Percentiles rank a stretch among this genome's conserved stretches.
Evolutionary conservation across 1,140 invertebrate species (phyloP).

Genomic region (Capitella teleta): DNA sequence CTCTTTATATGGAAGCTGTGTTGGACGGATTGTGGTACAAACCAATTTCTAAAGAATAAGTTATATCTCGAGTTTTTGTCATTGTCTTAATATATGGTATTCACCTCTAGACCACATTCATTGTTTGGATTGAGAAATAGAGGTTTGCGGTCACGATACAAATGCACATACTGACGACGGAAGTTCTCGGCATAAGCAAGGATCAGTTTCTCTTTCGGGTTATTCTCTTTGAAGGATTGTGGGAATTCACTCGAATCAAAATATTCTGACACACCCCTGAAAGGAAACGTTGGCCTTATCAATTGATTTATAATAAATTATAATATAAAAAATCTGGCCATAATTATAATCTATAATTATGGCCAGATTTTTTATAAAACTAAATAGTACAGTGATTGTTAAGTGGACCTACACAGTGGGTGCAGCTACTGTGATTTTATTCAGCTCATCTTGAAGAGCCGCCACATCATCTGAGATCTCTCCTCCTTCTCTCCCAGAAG

Average conservation of each 20-base stretch:
- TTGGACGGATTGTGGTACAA: conserved; percentile 42
- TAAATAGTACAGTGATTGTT: no score
- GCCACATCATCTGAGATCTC: conserved; percentile 26
- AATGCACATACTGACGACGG: conserved; percentile 58
- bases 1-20: conserved; percentile 34
- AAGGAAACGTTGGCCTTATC: neutral
- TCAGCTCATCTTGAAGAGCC: conserved; percentile 30
- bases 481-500: conserved; percentile 15
- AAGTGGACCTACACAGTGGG: no score
- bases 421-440: conserved; percentile 29
- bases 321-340: no score
- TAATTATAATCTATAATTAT: no score
- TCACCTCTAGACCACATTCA: conserved; percentile 55
- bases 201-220: conserved; percentile 63
- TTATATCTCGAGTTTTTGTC: no score
- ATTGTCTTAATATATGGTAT: no score
- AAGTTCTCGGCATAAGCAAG: conserved; percentile 55
- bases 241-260: conserved; percentile 47
- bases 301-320: no score
- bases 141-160: conserved; percentile 57
- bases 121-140: conserved; percentile 65
- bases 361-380: no score
- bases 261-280: conserved; percentile 22
- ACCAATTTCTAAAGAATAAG: conserved; percentile 51
- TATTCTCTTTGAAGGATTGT: conserved; percentile 58